A percentile compares a stretch with the other conserved stretches of the same genome.
Conservation (phyloP, 1,140 invertebrate genomes). For the Nymphalis io region DNA sequence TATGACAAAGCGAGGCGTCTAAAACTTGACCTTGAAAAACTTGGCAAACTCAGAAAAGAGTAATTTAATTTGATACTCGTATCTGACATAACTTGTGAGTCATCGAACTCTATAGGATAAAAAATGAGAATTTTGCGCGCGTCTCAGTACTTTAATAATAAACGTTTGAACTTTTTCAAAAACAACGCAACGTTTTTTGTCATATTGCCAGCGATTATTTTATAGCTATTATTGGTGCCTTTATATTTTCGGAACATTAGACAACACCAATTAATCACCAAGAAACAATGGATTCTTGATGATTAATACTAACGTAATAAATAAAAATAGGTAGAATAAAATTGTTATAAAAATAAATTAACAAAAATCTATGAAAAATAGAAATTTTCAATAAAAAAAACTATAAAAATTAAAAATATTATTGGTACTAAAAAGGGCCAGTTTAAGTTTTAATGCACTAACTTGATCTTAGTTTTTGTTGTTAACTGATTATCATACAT, state of each 20-base stretch:
- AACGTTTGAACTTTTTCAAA: constrained; percentile 26
- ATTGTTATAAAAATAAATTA: no score
- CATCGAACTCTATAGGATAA: constrained; percentile 46
- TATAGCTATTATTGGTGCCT: constrained; percentile 28
- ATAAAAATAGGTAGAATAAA: no score
- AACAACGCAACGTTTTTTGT: constrained; percentile 35
- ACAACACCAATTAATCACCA: no score
- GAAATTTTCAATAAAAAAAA: no score
- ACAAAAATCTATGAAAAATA: no score
- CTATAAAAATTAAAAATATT: no score
- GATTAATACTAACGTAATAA: no score
- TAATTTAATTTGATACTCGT: constrained; percentile 29
- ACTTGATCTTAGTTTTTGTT: no score
- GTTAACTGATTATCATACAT: no score
- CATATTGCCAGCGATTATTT: constrained; percentile 39
- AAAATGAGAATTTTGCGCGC: constrained; percentile 48
- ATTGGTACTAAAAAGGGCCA: no score
- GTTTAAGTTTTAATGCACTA: no score
- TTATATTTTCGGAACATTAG: constrained; percentile 11
- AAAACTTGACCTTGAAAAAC: constrained; percentile 40
- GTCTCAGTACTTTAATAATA: constrained; percentile 35
- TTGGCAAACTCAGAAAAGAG: constrained; percentile 38
- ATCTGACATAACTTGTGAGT: constrained; percentile 43
- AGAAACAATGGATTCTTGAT: background rate
- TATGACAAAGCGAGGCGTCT: constrained; percentile 3